phyloP scores from a whole-genome alignment of 2,888 invertebrate genomes.

The Hyposoter dolosus region DNA sequence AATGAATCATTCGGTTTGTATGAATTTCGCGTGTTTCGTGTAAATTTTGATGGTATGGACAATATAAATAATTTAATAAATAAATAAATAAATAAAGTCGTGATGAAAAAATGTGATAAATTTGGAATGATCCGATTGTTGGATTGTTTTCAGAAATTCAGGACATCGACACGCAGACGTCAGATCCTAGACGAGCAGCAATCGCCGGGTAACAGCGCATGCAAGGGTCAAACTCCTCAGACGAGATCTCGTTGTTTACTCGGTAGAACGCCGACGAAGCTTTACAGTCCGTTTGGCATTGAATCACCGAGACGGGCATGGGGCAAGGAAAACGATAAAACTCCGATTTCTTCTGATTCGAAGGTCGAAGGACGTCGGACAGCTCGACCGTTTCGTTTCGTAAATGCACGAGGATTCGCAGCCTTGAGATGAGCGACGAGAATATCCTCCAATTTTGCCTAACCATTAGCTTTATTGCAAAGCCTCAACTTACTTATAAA shows the following conservation, averaged over 20 bases:
- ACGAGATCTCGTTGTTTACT: slow-evolving; percentile 85
- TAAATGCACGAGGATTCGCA: slow-evolving; percentile 79
- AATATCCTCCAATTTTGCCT: background rate
- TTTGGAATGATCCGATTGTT: slow-evolving; percentile 4
- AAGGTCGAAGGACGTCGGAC: slow-evolving; percentile 73
- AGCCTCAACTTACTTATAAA: slow-evolving; percentile 29
- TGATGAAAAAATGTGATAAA: background rate
- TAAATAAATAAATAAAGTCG: too few species aligned
- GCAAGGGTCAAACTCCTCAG: slow-evolving; percentile 85
- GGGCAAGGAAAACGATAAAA: slow-evolving; percentile 86
- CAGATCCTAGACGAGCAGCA: slow-evolving; percentile 86
- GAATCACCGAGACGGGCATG: slow-evolving; percentile 88
- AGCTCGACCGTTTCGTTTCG: slow-evolving; percentile 78
- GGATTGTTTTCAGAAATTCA: slow-evolving; percentile 85
- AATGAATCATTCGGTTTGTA: too few species aligned
- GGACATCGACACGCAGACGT: slow-evolving; percentile 86
- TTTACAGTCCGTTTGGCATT: slow-evolving; percentile 92
- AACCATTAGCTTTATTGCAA: slow-evolving; percentile 22
- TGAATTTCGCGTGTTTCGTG: too few species aligned
- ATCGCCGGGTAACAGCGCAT: slow-evolving; percentile 79
- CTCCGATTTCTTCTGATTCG: slow-evolving; percentile 77
- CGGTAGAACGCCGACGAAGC: slow-evolving; percentile 89
- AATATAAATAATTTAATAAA: too few species aligned
- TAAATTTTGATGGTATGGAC: too few species aligned
- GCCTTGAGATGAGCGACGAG: slow-evolving; percentile 76